phyloP scores from a whole-genome alignment of 2,888 invertebrate genomes.

The Eupithecia pulchellata region DNA sequence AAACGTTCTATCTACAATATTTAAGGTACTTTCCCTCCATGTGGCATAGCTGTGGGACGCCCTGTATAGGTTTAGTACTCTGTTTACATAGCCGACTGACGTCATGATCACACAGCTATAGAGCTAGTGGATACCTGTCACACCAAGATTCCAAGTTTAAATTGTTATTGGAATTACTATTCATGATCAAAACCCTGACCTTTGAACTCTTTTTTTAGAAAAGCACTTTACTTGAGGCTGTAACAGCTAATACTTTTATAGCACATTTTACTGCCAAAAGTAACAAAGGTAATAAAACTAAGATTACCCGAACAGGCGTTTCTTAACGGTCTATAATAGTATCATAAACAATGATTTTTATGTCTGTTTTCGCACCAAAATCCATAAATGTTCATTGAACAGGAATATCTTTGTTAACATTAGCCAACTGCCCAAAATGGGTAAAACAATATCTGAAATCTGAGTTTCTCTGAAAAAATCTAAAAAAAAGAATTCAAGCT shows the following conservation, averaged over 20 bases:
- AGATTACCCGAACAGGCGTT: constrained; percentile 17
- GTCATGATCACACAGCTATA: too few species aligned
- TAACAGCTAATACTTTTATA: constrained; percentile 3
- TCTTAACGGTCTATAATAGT: constrained; percentile 25
- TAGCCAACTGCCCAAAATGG: not conserved
- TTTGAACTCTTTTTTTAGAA: not conserved
- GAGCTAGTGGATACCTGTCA: too few species aligned
- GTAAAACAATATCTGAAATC: not conserved
- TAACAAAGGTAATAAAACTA: constrained; percentile 23
- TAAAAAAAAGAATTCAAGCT: too few species aligned
- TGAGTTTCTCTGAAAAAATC: too few species aligned
- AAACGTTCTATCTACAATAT: too few species aligned
- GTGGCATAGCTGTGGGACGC: too few species aligned
- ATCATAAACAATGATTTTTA: constrained; percentile 25
- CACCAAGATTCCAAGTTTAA: too few species aligned
- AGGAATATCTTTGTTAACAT: constrained; percentile 1
- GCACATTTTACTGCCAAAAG: constrained; percentile 4
- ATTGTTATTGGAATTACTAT: not conserved
- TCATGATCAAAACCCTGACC: not conserved
- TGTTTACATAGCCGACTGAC: too few species aligned
- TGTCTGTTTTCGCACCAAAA: constrained; percentile 16
- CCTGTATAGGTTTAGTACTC: too few species aligned
- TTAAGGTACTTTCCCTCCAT: too few species aligned
- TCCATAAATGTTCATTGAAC: constrained; percentile 13
- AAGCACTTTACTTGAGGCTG: not conserved